Base-by-base conservation (phyloP, 2,113 vertebrate species). In the Diadophis punctatus region DNA sequence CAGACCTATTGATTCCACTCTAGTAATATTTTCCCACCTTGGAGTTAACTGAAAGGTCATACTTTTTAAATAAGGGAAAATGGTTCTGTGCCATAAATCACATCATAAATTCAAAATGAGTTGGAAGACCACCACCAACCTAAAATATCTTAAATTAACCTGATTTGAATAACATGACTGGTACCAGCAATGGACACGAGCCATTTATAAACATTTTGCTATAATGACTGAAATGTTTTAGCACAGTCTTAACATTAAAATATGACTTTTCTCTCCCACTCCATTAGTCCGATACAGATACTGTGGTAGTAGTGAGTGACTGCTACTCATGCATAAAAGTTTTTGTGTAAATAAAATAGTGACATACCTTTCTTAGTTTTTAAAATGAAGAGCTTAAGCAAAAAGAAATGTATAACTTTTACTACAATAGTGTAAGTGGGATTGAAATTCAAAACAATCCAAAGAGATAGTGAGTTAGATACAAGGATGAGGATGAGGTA, bases 51-150 rank as follows among this genome's bases (percentile, higher is more conserved):
- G 34, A 93, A 90, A 93, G 88, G 55, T 90, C 88, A 68, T 56
- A 60, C 30, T n/a, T 86, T 89, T 39, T 23, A 86, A 51, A 43
- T 10, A 18, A 60, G 56, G 27, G 52, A 6, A 92, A 90, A 51
- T 34, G 30, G 43, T 84, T 58, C 53, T 18, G 22, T 18, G 89
- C 7, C 1, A 0, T 0, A 48, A 0, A 3, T 43, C 80, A 88
- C 18, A 89, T 48, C 53, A 86, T 27, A 34, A 92, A 46, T n/a
- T 56, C 23, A 86, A 49, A 9, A 39, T 3, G 8, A 58, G 39
- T 49, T 89, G 20, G 39, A 89, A 0, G 20, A n/a, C 27, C 68
- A 89, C 34, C 22, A 60, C 6, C 55, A 18, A 12, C 23, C 39
- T 86, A 60, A 34, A 39, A 85, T 85, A 51, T 51, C 86, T 51